A percentile compares a stretch with the other conserved stretches of the same genome.
phyloP scores from a whole-genome alignment of 2,113 vertebrate species.

The Motacilla tschutschensis region DNA sequence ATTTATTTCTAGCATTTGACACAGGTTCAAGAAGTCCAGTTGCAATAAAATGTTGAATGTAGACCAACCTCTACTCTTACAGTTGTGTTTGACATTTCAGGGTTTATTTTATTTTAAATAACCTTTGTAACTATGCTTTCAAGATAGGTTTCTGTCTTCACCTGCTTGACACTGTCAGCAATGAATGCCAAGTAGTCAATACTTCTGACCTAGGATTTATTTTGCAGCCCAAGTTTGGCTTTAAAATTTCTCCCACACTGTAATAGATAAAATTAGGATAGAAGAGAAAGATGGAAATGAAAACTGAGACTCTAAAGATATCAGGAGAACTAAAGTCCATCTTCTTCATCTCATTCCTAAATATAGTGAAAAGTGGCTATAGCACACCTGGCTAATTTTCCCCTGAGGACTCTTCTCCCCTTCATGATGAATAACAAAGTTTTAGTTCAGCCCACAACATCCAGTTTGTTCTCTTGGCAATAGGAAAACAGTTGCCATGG shows the following conservation, averaged over 20 bases:
- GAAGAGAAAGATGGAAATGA: background rate
- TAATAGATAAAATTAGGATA: background rate
- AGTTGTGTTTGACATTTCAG: background rate
- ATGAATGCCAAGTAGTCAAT: background rate
- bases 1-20: slow-evolving; percentile 7
- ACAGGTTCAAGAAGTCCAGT: background rate
- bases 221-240: background rate
- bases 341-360: background rate
- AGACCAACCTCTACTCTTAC: background rate
- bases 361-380: background rate
- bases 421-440: background rate
- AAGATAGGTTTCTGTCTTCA: background rate
- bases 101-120: slow-evolving; percentile 21
- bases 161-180: background rate
- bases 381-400: background rate
- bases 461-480: background rate
- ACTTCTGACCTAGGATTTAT: background rate
- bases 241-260: background rate
- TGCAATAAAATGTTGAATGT: background rate
- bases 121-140: background rate
- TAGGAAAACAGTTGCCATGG: background rate
- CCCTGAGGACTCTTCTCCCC: background rate
- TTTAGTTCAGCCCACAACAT: background rate
- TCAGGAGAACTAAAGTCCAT: background rate
- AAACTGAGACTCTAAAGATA: background rate